Base-by-base conservation (phyloP, 2,888 invertebrate genomes). In the Dynastes maya region DNA sequence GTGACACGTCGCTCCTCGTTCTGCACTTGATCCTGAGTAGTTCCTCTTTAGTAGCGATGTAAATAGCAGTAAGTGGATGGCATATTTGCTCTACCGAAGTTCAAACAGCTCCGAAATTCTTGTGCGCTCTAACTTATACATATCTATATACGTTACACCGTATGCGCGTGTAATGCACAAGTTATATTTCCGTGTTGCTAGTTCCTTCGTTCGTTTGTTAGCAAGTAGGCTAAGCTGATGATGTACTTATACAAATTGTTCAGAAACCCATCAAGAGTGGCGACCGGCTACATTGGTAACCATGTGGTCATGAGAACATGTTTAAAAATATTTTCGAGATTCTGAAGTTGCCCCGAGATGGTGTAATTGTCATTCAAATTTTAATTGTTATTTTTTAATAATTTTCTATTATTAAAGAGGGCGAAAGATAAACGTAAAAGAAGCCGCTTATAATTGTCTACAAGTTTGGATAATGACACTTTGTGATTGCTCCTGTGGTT, bases 11-110 rank as follows among this genome's bases (percentile, higher is more conserved):
- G 13, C 61, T 29, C n/a, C 45, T 27, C 71, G 37, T 71, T 45
- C 72, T 74, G 72, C 61, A 63, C 72, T 74, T 74, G 72, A 74
- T 74, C 27, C 72, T 37, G 72, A 72, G 58, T 72, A 74, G 72
- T 61, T 61, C 72, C 45, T 40, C 72, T 72, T 58, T 40, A 68
- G 68, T 11, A 51, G 29, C 51, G 53, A 49, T 68, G 68, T 68
- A 74, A 74, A 61, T 74, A 61, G 45, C 49, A 45, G 72, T 74
- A 74, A 74, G 72, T 74, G 72, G 61, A 74, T 74, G 72, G 22
- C 72, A 74, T 74, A 74, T 74, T 74, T 74, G 49, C 72, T 74
- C 63, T 74, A 61, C 49, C 45, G 27, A 61, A 61, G 63, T 61
- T 71, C 63, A 74, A 74, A 63, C 72, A 63, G 61, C 72, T 61